Percentiles rank a stretch among this genome's conserved stretches.
phyloP scores from a whole-genome alignment of 2,888 invertebrate species.

The Stenotaenia linearis region DNA sequence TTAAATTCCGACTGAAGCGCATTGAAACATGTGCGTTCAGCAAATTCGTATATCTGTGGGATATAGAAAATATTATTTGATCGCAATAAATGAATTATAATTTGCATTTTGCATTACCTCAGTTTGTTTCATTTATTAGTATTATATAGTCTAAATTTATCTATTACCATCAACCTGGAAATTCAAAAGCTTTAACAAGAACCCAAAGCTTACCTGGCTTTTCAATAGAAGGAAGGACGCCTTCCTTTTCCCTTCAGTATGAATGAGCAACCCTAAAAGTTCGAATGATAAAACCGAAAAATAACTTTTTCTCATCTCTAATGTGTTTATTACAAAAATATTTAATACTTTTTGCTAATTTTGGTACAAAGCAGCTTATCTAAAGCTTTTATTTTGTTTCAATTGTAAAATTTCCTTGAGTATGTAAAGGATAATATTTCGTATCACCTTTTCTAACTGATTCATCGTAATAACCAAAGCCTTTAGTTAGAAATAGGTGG shows the following conservation, averaged over 20 bases:
- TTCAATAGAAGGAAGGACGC: neutral
- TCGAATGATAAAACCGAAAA: neutral
- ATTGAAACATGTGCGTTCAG: neutral
- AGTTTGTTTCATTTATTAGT: neutral
- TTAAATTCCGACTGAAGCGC: neutral
- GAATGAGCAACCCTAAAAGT: neutral
- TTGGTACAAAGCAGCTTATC: too few relatives aligned
- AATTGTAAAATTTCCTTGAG: too few relatives aligned
- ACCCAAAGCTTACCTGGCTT: neutral
- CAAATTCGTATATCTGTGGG: neutral
- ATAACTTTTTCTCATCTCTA: neutral
- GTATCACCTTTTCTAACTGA: neutral
- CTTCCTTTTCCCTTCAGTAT: neutral
- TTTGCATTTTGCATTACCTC: neutral
- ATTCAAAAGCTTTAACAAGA: neutral
- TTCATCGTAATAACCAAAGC: neutral
- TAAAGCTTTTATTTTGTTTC: too few relatives aligned
- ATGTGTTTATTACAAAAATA: neutral
- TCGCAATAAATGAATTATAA: neutral
- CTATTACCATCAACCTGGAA: neutral
- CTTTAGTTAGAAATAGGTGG: neutral
- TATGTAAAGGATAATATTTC: too few relatives aligned
- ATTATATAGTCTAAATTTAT: neutral
- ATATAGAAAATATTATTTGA: neutral
- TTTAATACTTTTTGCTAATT: neutral